These are phyloP conservation scores for Lycodopsis pacificus DNA, from an alignment of 2,797 vertebrate species.

Conservation along the genomic window DNA sequence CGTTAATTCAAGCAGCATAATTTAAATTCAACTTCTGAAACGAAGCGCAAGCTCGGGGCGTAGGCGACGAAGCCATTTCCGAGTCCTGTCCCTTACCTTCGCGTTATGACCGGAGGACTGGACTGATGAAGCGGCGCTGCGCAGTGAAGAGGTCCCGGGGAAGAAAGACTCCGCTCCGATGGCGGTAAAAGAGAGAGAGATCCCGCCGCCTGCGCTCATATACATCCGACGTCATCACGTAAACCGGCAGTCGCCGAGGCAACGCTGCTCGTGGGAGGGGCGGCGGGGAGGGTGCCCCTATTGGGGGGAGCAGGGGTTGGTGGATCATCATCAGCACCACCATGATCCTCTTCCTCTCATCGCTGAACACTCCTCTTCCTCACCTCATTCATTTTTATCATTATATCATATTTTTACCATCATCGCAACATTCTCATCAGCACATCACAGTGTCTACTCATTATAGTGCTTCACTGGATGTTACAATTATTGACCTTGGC, in stretches of 20 bases:
- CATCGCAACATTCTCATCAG: background rate
- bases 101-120: conserved; percentile 60
- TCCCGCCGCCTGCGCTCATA: conserved; percentile 97
- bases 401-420: background rate
- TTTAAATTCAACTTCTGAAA: background rate
- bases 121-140: conserved; percentile 72
- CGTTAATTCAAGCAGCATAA: background rate
- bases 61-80: conserved; percentile 1
- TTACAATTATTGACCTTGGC: background rate
- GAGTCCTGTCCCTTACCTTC: conserved; percentile 66
- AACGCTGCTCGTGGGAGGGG: conserved; percentile 76
- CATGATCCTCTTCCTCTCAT: background rate
- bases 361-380: background rate
- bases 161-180: conserved; percentile 89
- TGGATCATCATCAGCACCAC: background rate
- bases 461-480: background rate
- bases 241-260: conserved; percentile 82
- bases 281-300: conserved; percentile 26
- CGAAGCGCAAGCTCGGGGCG: conserved; percentile 12
- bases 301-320: background rate
- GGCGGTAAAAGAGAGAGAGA: conserved; percentile 94
- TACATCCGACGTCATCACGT: conserved; percentile 96
- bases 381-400: background rate
- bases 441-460: background rate
- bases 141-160: conserved; percentile 77